Evolutionary conservation across 2,888 invertebrate species (phyloP).

Genomic region (Drosophila hamatofila): DNA sequence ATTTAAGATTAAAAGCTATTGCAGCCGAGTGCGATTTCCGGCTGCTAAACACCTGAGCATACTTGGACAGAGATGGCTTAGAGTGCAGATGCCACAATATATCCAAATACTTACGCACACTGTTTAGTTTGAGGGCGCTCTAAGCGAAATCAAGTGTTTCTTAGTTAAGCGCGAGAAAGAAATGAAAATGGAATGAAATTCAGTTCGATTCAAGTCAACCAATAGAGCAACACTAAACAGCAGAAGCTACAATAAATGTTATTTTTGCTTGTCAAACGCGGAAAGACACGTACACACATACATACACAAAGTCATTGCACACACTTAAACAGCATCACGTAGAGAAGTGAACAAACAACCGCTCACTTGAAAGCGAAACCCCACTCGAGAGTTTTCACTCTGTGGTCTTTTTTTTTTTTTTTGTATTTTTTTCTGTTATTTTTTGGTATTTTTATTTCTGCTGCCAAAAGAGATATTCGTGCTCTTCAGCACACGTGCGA

Average conservation of each 20-base stretch:
- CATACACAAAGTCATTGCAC: background rate
- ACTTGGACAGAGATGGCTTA: background rate
- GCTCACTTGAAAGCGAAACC: slow-evolving; percentile 64
- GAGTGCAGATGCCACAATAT: background rate
- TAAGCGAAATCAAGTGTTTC: background rate
- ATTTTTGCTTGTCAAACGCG: slow-evolving; percentile 19
- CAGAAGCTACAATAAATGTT: slow-evolving; percentile 45
- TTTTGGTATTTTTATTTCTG: slow-evolving; percentile 7
- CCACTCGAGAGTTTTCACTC: slow-evolving; percentile 49
- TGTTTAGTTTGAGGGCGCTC: background rate
- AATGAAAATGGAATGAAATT: background rate
- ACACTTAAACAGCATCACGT: slow-evolving; percentile 21
- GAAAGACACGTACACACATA: background rate
- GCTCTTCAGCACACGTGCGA: slow-evolving; percentile 62
- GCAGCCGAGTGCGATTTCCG: slow-evolving; percentile 17
- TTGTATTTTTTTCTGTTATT: background rate
- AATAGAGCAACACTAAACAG: background rate
- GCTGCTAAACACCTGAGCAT: slow-evolving; percentile 17
- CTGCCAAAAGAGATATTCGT: slow-evolving; percentile 54
- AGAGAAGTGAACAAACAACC: slow-evolving; percentile 42
- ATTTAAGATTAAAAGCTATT: slow-evolving; percentile 13
- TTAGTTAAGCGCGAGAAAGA: background rate
- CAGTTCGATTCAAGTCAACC: background rate
- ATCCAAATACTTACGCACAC: background rate
- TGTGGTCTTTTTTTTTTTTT: background rate